Evolutionary conservation across 2,888 invertebrate species (phyloP).

Genomic region (Aphidius colemani): DNA sequence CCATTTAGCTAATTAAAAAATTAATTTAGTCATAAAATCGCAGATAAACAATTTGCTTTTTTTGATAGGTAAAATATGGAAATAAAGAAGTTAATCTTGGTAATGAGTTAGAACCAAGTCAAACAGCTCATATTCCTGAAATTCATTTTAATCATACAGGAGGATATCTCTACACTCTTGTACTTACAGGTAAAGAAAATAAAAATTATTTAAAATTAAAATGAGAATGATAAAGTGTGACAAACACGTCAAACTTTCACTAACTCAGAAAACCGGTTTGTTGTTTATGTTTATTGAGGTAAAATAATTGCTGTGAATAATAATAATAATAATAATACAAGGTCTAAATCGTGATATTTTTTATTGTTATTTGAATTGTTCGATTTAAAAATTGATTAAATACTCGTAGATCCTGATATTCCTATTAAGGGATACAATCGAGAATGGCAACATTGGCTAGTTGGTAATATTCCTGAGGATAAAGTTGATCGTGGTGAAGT

Average conservation of each 20-base stretch:
- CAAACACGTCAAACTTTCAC: slow-evolving; percentile 40
- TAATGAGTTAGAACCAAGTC: slow-evolving; percentile 52
- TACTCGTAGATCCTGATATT: slow-evolving; percentile 51
- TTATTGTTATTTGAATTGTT: too few species aligned
- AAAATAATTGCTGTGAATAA: too few species aligned
- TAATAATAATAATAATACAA: too few species aligned
- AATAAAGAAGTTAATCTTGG: slow-evolving; percentile 48
- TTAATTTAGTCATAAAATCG: not conserved
- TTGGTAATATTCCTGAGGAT: slow-evolving; percentile 58
- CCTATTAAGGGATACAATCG: slow-evolving; percentile 52
- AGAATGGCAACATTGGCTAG: slow-evolving; percentile 58
- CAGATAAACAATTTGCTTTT: slow-evolving; percentile 15
- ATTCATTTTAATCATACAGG: slow-evolving; percentile 57
- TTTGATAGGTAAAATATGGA: slow-evolving; percentile 53
- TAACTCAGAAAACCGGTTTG: slow-evolving; percentile 43
- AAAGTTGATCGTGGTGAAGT: slow-evolving; percentile 55
- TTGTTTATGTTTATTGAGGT: too few species aligned
- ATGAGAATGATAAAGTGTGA: not conserved
- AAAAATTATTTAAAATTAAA: not conserved
- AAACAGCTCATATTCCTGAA: slow-evolving; percentile 51
- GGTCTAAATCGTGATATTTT: too few species aligned
- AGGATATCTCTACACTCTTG: slow-evolving; percentile 56
- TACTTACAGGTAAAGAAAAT: slow-evolving; percentile 48
- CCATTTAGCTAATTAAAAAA: not conserved
- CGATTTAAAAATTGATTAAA: not conserved